Evolutionary conservation across 2,113 vertebrate species (phyloP).

Genomic region (Eurypyga helias): DNA sequence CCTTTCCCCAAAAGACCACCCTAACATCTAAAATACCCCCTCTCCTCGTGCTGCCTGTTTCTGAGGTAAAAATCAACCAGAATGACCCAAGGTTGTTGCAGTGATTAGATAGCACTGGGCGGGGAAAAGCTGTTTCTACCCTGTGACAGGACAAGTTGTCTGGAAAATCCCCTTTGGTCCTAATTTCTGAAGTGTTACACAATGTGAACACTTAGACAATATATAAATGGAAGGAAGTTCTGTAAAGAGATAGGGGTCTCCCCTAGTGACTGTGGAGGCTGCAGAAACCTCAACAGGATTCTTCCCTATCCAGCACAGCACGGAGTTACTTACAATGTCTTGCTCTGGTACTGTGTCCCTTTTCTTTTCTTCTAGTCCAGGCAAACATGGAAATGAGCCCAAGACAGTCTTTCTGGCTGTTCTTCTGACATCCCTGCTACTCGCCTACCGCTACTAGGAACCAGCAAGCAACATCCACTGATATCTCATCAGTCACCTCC

Average conservation of each 20-base stretch:
- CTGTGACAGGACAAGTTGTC: not conserved
- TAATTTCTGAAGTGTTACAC: not conserved
- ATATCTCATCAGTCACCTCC: not conserved
- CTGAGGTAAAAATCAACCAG: not conserved
- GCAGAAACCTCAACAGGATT: not conserved
- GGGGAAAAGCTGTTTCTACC: not conserved
- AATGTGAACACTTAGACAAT: not conserved
- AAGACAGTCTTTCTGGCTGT: not conserved
- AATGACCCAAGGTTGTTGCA: not conserved
- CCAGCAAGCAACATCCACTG: accelerated
- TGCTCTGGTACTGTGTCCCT: not conserved
- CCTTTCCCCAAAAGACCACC: not conserved
- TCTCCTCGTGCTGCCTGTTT: not conserved
- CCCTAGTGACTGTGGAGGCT: accelerated
- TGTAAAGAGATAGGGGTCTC: not conserved
- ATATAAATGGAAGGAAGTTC: not conserved
- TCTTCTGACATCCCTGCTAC: not conserved
- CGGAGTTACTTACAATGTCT: not conserved
- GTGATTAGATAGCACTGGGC: not conserved
- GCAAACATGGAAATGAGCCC: not conserved
- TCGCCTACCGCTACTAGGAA: not conserved
- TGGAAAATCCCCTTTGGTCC: not conserved
- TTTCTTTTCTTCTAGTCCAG: not conserved
- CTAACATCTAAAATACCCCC: accelerated
- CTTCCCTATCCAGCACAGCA: accelerated